A percentile compares a stretch with the other conserved stretches of the same genome.
Conservation (phyloP, 2,797 vertebrate genomes). For the Glyptemys insculpta region DNA sequence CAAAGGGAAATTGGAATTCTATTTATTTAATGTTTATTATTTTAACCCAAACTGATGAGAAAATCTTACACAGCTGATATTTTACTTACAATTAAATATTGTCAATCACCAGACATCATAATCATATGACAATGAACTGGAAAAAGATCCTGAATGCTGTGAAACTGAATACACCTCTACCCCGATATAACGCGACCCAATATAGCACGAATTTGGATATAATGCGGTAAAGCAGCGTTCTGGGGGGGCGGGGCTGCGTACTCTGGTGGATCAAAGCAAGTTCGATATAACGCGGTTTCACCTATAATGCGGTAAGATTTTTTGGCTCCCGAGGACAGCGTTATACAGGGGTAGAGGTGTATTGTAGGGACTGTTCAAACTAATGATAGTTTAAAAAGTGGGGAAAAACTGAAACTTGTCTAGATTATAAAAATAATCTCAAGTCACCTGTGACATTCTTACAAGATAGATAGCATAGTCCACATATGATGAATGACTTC, state of each 20-base stretch:
- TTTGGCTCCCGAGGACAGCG: too few relatives aligned
- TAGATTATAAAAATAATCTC: background rate
- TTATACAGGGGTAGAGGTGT: too few relatives aligned
- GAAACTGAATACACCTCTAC: background rate
- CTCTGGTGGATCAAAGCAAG: too few relatives aligned
- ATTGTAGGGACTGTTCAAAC: background rate
- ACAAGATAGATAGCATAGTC: background rate
- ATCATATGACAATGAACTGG: background rate
- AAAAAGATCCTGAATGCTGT: background rate
- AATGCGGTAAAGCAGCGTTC: too few relatives aligned
- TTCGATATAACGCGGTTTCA: too few relatives aligned
- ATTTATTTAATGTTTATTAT: background rate
- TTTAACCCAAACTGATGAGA: background rate
- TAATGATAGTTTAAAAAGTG: background rate
- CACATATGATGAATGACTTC: background rate
- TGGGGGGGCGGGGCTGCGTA: too few relatives aligned
- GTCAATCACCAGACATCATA: background rate
- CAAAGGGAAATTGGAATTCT: background rate
- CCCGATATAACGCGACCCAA: too few relatives aligned
- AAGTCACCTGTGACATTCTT: background rate
- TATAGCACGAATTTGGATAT: too few relatives aligned
- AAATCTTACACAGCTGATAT: background rate
- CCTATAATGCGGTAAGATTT: too few relatives aligned
- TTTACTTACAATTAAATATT: background rate
- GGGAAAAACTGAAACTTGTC: background rate